These are phyloP conservation scores for Drosophila yakuba DNA, from an alignment of 1,140 invertebrate species.

Conservation along the genomic window DNA sequence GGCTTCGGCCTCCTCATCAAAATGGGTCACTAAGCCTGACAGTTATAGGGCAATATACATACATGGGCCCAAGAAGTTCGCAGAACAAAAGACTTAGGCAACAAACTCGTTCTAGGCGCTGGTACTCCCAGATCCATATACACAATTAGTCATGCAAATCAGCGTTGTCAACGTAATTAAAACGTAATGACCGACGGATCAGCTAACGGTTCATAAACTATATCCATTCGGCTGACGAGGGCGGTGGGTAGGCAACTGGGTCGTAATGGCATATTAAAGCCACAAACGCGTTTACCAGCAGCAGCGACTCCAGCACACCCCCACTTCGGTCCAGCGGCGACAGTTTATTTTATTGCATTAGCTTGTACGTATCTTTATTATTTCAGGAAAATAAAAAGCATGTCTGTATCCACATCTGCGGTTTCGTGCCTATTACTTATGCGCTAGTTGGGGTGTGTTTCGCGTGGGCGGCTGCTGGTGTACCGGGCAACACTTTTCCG, in stretches of 20 bases:
- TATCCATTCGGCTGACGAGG: slow-evolving; percentile 3
- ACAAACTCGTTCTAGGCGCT: slow-evolving; percentile 53
- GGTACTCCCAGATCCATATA: slow-evolving; percentile 11
- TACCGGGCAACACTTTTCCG: slow-evolving; percentile 22
- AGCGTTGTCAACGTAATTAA: slow-evolving; percentile 78
- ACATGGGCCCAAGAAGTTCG: slow-evolving; percentile 11
- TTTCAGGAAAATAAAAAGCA: slow-evolving; percentile 52
- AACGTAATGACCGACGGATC: slow-evolving; percentile 65
- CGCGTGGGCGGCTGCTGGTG: slow-evolving; percentile 17
- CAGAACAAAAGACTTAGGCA: slow-evolving; percentile 69
- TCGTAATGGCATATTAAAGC: slow-evolving; percentile 77
- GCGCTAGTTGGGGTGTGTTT: slow-evolving; percentile 39
- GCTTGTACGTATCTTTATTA: slow-evolving; percentile 43
- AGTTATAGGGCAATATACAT: slow-evolving; percentile 76
- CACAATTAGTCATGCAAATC: slow-evolving; percentile 80
- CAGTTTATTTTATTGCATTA: slow-evolving; percentile 45
- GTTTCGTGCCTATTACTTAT: slow-evolving; percentile 74
- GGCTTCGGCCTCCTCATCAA: slow-evolving; percentile 31
- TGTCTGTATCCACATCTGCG: slow-evolving; percentile 66
- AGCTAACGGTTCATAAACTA: slow-evolving; percentile 71
- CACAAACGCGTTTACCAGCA: slow-evolving; percentile 63
- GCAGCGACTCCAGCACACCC: slow-evolving; percentile 5
- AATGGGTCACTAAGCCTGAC: slow-evolving; percentile 78
- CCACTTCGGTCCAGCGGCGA: slow-evolving; percentile 2
- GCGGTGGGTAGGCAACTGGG: slow-evolving; percentile 8